These are phyloP conservation scores for Brachyhypopomus gauderio DNA, from an alignment of 2,113 vertebrate genomes.

Conservation along the genomic window DNA sequence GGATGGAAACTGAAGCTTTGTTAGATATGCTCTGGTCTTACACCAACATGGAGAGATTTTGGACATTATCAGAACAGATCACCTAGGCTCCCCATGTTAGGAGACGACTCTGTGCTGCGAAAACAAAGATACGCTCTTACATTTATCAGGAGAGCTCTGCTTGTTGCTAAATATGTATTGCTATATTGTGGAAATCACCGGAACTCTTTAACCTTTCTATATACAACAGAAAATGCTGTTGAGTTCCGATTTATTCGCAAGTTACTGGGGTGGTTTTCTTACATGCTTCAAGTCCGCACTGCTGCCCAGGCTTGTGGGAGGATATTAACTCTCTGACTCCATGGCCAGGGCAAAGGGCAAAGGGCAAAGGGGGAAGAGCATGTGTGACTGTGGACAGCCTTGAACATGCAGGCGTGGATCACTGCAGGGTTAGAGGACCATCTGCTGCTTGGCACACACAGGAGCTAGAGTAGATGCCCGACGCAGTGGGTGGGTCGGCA, in stretches of 20 bases:
- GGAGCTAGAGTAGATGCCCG: neutral
- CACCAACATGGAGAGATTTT: no score
- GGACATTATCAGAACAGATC: no score
- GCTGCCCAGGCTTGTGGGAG: no score
- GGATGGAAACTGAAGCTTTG: no score
- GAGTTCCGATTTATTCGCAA: neutral
- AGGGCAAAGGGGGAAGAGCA: slow-evolving; percentile 10
- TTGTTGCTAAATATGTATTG: neutral
- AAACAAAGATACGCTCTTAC: neutral
- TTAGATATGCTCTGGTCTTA: no score
- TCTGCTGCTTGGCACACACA: slow-evolving; percentile 15
- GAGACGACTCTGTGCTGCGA: neutral
- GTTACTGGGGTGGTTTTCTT: no score
- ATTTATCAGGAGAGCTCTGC: neutral
- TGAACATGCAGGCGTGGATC: slow-evolving; percentile 8
- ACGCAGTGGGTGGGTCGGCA: neutral
- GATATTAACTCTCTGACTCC: no score
- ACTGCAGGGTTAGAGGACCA: slow-evolving; percentile 13
- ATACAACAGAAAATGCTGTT: neutral
- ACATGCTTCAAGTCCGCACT: no score
- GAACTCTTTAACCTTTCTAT: neutral
- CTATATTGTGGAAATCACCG: neutral
- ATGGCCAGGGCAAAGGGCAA: neutral
- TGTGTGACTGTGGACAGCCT: neutral
- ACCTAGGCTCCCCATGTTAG: neutral